Conservation (phyloP, 2,888 invertebrate genomes). For the Thera britannica region DNA sequence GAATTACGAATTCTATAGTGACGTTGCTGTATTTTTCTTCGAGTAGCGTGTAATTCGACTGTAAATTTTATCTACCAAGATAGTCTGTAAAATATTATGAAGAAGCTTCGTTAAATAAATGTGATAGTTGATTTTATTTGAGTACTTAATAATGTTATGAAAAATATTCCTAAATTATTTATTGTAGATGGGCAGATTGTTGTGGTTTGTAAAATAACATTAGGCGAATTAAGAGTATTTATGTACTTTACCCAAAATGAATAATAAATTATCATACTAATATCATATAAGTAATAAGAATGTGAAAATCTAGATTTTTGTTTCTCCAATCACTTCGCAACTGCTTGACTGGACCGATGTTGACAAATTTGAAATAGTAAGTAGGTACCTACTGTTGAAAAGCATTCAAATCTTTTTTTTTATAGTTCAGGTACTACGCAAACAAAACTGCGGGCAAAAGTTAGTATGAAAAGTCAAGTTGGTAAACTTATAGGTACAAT, state of each 20-base stretch:
- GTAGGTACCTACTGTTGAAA: no score
- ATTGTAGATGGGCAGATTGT: slow-evolving; percentile 58
- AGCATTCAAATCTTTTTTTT: no score
- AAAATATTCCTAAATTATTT: slow-evolving; percentile 82
- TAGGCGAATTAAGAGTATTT: no score
- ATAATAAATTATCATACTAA: no score
- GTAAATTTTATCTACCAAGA: slow-evolving; percentile 38
- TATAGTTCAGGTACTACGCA: no score
- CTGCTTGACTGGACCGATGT: no score
- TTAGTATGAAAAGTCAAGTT: slow-evolving; percentile 12
- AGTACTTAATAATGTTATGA: slow-evolving; percentile 79
- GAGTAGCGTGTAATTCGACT: slow-evolving; percentile 31
- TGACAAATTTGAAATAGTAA: no score
- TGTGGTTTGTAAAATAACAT: slow-evolving; percentile 30
- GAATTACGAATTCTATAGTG: slow-evolving; percentile 19
- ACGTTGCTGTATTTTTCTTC: slow-evolving; percentile 14
- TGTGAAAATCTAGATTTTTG: no score
- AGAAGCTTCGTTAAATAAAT: slow-evolving; percentile 82
- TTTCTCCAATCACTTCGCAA: no score
- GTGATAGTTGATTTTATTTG: slow-evolving; percentile 83
- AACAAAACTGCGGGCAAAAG: no score
- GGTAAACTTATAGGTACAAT: slow-evolving; percentile 13
- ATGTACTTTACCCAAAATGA: neutral
- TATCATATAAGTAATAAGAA: no score
- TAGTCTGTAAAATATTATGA: slow-evolving; percentile 68